phyloP scores from a whole-genome alignment of 2,888 invertebrate species.

The Calameuta pallipes region DNA sequence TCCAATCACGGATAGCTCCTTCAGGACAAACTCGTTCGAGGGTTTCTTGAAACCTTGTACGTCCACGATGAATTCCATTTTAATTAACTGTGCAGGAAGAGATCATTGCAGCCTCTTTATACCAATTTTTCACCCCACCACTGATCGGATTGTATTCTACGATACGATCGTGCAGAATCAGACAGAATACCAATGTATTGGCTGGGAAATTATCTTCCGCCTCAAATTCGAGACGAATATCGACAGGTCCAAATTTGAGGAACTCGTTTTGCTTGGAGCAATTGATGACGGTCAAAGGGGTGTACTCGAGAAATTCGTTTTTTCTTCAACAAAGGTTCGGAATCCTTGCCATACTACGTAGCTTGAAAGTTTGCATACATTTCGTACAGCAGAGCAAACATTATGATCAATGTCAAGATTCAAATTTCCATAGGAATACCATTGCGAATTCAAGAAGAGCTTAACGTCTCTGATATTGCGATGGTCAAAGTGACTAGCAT shows the following conservation, averaged over 20 bases:
- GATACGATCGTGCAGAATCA: conserved; percentile 20
- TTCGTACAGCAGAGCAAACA: conserved; percentile 43
- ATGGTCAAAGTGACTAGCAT: conserved; percentile 38
- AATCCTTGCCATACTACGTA: conserved; percentile 5
- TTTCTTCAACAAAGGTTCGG: conserved; percentile 8
- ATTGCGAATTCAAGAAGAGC: conserved; percentile 54
- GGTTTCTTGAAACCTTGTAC: neutral
- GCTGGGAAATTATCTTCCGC: conserved; percentile 17
- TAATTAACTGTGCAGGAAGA: too few species aligned
- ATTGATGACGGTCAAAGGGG: conserved; percentile 7
- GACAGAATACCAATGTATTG: conserved; percentile 15
- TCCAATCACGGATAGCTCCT: too few species aligned
- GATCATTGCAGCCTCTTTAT: neutral
- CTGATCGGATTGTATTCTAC: conserved; percentile 10
- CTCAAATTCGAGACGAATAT: conserved; percentile 21
- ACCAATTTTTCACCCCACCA: neutral
- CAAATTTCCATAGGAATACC: conserved; percentile 55
- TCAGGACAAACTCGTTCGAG: too few species aligned
- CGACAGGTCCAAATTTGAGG: conserved; percentile 16
- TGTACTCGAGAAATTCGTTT: neutral
- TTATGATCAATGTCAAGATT: conserved; percentile 15
- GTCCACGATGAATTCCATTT: neutral
- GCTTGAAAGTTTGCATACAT: conserved; percentile 39
- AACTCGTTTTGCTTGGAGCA: conserved; percentile 22
- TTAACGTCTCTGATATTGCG: conserved; percentile 54